phyloP scores from a whole-genome alignment of 2,113 vertebrate species.

The Amia ocellicauda region DNA sequence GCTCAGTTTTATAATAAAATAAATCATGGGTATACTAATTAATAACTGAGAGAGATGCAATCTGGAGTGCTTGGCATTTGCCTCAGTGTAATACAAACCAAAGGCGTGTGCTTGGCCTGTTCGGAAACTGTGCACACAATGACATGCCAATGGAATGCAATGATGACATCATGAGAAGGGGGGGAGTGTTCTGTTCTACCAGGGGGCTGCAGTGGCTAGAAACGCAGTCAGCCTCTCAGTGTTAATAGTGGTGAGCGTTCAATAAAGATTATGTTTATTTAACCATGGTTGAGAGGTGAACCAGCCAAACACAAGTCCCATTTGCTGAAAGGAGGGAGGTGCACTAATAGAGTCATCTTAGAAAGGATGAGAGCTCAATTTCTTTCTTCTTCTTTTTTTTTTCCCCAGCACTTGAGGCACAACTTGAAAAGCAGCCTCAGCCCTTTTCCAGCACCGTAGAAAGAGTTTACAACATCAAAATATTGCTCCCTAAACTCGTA shows the following conservation, averaged over 20 bases:
- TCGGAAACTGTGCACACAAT: background rate
- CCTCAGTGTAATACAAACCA: background rate
- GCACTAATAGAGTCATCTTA: slow-evolving; percentile 42
- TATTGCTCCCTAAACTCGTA: background rate
- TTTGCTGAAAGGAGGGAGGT: too few species aligned
- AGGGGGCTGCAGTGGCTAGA: background rate
- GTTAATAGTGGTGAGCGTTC: background rate
- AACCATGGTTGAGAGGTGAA: background rate
- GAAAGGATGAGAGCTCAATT: slow-evolving; percentile 51
- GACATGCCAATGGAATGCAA: background rate
- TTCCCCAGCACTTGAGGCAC: too few species aligned
- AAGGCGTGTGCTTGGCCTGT: background rate
- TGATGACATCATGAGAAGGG: background rate
- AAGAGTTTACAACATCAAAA: background rate
- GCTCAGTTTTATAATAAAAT: background rate
- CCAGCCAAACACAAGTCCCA: background rate
- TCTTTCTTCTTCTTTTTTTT: slow-evolving; percentile 22
- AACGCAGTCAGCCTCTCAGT: background rate
- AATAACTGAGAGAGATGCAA: slow-evolving; percentile 4
- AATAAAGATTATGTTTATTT: background rate
- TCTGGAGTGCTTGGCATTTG: slow-evolving; percentile 10
- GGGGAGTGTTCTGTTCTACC: background rate
- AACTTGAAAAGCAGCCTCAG: slow-evolving; percentile 34
- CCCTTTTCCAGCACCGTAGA: background rate
- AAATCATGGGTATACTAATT: background rate